Conservation (phyloP, 1,140 invertebrate genomes). For the Bradysia coprophila region DNA sequence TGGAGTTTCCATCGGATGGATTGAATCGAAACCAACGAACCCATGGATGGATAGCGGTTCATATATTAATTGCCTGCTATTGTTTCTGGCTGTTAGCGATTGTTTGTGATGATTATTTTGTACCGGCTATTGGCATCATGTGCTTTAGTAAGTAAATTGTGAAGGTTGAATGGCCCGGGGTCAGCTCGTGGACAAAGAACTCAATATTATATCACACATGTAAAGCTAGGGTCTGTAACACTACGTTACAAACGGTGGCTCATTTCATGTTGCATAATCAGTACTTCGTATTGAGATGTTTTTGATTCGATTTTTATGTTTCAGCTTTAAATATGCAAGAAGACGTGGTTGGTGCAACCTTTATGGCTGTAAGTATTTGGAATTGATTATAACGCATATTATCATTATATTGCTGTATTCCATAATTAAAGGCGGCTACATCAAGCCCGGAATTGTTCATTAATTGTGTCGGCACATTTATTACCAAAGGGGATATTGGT, state of each 20-base stretch:
- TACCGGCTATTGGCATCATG: slow-evolving; percentile 66
- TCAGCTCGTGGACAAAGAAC: neutral
- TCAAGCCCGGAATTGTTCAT: slow-evolving; percentile 88
- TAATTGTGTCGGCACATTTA: slow-evolving; percentile 74
- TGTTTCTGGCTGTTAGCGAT: slow-evolving; percentile 60
- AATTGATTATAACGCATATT: too few relatives aligned
- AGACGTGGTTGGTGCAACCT: slow-evolving; percentile 73
- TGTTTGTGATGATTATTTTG: slow-evolving; percentile 75
- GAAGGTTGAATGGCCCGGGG: neutral
- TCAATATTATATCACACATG: neutral
- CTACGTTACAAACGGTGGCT: too few relatives aligned
- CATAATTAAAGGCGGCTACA: too few relatives aligned
- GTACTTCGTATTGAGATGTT: too few relatives aligned
- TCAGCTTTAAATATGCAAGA: slow-evolving; percentile 54
- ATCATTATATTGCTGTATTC: too few relatives aligned
- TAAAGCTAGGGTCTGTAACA: too few relatives aligned
- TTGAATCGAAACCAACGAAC: slow-evolving; percentile 44
- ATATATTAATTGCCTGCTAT: slow-evolving; percentile 55
- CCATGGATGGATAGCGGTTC: slow-evolving; percentile 46
- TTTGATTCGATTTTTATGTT: too few relatives aligned
- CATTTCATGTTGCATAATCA: too few relatives aligned
- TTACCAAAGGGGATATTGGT: slow-evolving; percentile 68
- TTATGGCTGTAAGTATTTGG: too few relatives aligned
- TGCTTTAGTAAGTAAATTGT: slow-evolving; percentile 46
- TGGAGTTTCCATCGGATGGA: slow-evolving; percentile 60